Conservation (phyloP, 2,113 vertebrate genomes). For the Poicephalus gulielmi region DNA sequence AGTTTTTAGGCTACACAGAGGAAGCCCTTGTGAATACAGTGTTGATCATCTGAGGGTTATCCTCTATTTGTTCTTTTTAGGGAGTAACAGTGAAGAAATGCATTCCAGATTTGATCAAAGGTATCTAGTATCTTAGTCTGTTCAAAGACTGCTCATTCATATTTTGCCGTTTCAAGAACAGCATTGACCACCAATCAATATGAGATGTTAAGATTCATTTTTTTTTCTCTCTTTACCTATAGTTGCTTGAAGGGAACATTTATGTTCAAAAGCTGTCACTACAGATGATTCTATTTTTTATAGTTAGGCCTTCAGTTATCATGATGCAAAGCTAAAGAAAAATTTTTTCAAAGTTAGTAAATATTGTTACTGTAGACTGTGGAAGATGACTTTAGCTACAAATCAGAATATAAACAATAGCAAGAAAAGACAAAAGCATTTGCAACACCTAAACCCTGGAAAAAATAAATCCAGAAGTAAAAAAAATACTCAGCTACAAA, state of each 20-base stretch:
- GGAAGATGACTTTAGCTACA: neutral
- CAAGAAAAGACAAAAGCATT: neutral
- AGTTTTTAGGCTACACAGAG: neutral
- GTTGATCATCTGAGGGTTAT: conserved; percentile 24
- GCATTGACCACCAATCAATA: conserved; percentile 48
- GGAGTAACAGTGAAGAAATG: neutral
- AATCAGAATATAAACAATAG: neutral
- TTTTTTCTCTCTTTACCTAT: neutral
- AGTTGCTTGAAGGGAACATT: neutral
- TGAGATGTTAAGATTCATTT: neutral
- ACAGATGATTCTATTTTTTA: neutral
- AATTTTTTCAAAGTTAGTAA: neutral
- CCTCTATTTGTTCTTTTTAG: conserved; percentile 64
- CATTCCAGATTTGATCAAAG: conserved; percentile 59
- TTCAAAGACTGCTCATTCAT: conserved; percentile 62
- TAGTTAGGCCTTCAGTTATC: neutral
- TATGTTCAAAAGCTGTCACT: neutral
- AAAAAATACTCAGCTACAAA: neutral
- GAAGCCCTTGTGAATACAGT: neutral
- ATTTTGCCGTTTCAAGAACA: conserved; percentile 49
- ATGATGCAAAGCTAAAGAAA: neutral
- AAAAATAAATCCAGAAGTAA: neutral
- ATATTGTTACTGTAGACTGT: neutral
- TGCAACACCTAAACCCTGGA: neutral
- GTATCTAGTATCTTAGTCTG: conserved; percentile 8